Evolutionary conservation across 2,888 invertebrate genomes (phyloP), one percentile per base, ranked within the genome.

Genomic region (Strigamia crassipes): DNA sequence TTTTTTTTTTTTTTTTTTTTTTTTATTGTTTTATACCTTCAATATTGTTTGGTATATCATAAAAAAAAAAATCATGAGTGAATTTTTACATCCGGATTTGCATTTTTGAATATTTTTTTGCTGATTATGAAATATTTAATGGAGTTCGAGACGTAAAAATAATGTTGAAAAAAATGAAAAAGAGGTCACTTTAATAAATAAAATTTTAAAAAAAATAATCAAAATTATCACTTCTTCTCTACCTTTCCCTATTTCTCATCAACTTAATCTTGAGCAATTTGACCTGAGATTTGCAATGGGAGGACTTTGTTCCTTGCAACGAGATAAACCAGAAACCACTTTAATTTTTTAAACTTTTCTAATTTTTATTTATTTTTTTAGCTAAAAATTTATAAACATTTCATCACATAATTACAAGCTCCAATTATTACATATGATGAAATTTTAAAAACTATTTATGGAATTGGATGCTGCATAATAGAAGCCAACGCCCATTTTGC

Each of bases 401-500:
- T 73, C 13, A 73, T 27, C 18, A n/a, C 31, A 31, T 73, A 27
- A 73, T 73, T 12, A 73, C 31, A 73, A 73, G 2, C 15, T 27
- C 12, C 31, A 31, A 12, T 10, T n/a, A 73, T 73, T 31, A 73
- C 31, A 31, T 31, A 73, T 27, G n/a, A 73, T 73, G 73, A 73
- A 73, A 73, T 73, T 73, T 73, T 73, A 31, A 73, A 73, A 73
- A 73, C 73, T 73, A 73, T 73, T 73, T 73, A 73, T 73, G 73
- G 73, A 31, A 73, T 73, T 73, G 73, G 73, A 73, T 73, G 73
- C 73, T 73, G 73, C 23, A 73, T 73, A 73, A 27, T 8, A 73
- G 31, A 27, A 12, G 73, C 12, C 73, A 73, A 73, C 73, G 73
- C 73, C 73, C 73, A 27, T 31, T 73, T 23, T 73, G 27, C 13